phyloP scores from a whole-genome alignment of 2,113 vertebrate genomes.

The Laticauda colubrina region DNA sequence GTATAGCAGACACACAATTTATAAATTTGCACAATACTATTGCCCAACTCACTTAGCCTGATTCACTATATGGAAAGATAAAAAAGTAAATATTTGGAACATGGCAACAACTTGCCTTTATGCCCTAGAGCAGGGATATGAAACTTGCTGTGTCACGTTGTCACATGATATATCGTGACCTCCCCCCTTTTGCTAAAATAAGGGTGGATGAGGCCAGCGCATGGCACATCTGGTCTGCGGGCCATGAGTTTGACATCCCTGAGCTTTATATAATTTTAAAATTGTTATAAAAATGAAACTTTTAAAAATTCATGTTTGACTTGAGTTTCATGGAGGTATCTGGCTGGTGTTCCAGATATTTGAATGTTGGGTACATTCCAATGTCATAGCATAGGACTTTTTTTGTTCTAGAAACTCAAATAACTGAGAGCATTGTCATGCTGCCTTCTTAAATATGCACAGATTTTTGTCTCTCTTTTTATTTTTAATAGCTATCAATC shows the following conservation, averaged over 20 bases:
- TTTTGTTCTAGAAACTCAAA: not conserved
- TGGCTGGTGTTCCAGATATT: not conserved
- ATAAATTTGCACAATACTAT: not conserved
- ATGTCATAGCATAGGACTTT: not conserved
- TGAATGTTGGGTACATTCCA: not conserved
- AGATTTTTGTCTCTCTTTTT: not conserved
- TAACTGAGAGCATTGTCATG: not conserved
- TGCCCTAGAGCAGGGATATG: too few relatives aligned
- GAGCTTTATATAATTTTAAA: not conserved
- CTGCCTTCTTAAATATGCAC: not conserved
- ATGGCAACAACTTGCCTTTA: not conserved
- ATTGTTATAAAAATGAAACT: not conserved
- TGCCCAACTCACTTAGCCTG: not conserved
- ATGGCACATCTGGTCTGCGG: too few relatives aligned
- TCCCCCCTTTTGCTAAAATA: too few relatives aligned
- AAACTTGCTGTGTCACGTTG: too few relatives aligned
- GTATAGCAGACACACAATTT: not conserved
- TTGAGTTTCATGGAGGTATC: slow-evolving; percentile 3
- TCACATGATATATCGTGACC: too few relatives aligned
- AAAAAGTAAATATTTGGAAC: too few relatives aligned
- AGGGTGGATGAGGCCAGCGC: too few relatives aligned
- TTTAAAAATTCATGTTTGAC: not conserved
- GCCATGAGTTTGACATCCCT: too few relatives aligned
- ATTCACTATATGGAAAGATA: not conserved
- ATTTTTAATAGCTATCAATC: slow-evolving; percentile 9